Base-by-base conservation (phyloP, 2,888 invertebrate genomes). In the Portevinia maculata region DNA sequence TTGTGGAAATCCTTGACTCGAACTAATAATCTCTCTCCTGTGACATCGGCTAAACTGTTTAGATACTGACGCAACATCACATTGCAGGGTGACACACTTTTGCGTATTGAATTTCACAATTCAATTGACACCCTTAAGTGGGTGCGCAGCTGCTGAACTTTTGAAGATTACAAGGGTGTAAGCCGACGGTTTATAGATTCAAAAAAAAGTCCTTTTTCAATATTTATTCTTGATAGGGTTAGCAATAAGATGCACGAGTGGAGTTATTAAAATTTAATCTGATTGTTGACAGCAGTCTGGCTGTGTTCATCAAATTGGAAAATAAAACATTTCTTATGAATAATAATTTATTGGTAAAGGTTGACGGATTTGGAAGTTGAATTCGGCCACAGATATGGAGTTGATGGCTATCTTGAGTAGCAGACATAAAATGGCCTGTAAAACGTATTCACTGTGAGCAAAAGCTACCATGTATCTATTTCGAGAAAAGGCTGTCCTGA, bases 21-120 rank as follows among this genome's bases (percentile, higher is more conserved):
- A 30, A 52, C 71, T 79, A 64, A 70, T 57, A 81, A 81, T 81
- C 69, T 57, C 46, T 46, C 17, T 37, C 24, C 15, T 41, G 32
- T 74, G 75, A 60, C 59, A 50, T 7, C 34, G 53, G 59, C 44
- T 73, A 71, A 78, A 71, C 81, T 48, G 65, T 70, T 76, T 70
- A 67, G 71, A 50, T 15, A 11, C 3, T 9, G 41, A 17, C 17
- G 44, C 41, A 11, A 24, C 64, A 62, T 55, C 70, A 75, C 67
- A 55, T 67, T 73, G 71, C 62, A 50, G 67, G 60, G 30, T 62
- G 83, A 59, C 78, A 78, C 78, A 71, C 83, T 83, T 73, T 78
- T 78, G 71, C 67, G 83, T 73, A 71, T 83, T 83, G 78, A 78
- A 83, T 83, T 83, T 83, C 83, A 78, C 78, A 78, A 62, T 78